phyloP scores from a whole-genome alignment of 2,113 vertebrate genomes.

The Otocyon megalotis region DNA sequence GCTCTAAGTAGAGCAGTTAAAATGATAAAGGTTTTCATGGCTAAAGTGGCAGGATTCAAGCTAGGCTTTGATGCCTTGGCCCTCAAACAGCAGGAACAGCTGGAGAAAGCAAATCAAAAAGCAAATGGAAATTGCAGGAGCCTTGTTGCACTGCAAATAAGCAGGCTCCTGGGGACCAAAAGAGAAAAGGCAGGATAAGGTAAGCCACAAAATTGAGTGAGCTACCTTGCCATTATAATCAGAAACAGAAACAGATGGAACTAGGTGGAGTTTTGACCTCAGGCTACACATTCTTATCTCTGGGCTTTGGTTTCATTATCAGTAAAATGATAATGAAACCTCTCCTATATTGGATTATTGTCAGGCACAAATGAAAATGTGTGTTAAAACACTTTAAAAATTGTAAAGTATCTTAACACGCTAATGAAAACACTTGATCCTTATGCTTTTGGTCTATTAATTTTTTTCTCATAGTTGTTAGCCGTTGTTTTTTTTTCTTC shows the following conservation, averaged over 20 bases:
- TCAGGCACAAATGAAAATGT: constrained; percentile 10
- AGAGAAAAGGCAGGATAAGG: constrained; percentile 32
- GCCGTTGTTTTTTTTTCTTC: neutral
- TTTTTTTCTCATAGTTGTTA: constrained; percentile 2
- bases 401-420: constrained; percentile 4
- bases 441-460: constrained; percentile 10
- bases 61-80: constrained; percentile 60
- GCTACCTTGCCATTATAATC: constrained; percentile 55
- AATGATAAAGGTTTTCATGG: constrained; percentile 64
- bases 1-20: constrained; percentile 59
- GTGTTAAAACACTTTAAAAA: constrained; percentile 23
- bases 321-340: constrained; percentile 42
- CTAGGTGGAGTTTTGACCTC: constrained; percentile 30
- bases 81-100: constrained; percentile 71
- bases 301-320: constrained; percentile 33
- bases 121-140: constrained; percentile 68
- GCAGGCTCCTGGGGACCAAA: constrained; percentile 4
- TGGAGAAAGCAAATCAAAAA: constrained; percentile 71
- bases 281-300: constrained; percentile 33
- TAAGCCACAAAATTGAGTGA: constrained; percentile 54
- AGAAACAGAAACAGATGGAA: constrained; percentile 61
- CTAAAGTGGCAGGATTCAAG: constrained; percentile 66
- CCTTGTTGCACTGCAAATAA: constrained; percentile 74
- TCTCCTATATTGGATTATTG: neutral
- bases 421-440: constrained; percentile 49